Evolutionary conservation across 2,113 vertebrate species (phyloP).

Genomic region (Gymnorhina tibicen): DNA sequence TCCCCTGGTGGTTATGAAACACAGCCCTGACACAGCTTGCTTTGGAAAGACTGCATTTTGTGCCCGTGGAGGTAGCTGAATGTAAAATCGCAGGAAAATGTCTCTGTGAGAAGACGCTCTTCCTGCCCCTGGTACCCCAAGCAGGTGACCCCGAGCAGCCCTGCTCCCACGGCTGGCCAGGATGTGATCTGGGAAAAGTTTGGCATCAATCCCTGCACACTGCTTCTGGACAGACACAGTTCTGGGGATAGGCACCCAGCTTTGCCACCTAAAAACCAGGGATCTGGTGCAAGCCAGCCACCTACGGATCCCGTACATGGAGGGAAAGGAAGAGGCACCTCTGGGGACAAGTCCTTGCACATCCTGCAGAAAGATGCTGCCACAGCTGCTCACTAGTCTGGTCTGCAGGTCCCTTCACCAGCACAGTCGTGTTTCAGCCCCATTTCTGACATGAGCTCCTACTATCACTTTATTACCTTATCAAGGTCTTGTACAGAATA

Average conservation of each 20-base stretch:
- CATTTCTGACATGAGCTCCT: background rate
- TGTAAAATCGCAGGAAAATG: background rate
- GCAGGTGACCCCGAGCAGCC: background rate
- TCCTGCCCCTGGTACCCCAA: background rate
- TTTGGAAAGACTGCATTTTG: background rate
- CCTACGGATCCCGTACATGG: accelerated
- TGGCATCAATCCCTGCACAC: accelerated
- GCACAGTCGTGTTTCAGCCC: background rate
- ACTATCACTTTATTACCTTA: background rate
- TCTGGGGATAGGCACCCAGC: background rate
- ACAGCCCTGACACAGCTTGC: background rate
- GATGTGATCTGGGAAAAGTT: accelerated
- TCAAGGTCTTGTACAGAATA: background rate
- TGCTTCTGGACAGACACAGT: background rate
- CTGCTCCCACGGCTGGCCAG: accelerated
- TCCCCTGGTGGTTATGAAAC: background rate
- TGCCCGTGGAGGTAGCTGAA: accelerated
- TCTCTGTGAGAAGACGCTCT: background rate
- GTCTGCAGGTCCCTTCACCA: background rate
- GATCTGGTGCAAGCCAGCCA: background rate
- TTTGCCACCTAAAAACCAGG: accelerated
- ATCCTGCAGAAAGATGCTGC: background rate
- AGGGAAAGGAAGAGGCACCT: background rate
- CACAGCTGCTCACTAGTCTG: accelerated
- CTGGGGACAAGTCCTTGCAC: background rate